Evolutionary conservation across 2,888 invertebrate genomes (phyloP).

Genomic region (Actias luna): DNA sequence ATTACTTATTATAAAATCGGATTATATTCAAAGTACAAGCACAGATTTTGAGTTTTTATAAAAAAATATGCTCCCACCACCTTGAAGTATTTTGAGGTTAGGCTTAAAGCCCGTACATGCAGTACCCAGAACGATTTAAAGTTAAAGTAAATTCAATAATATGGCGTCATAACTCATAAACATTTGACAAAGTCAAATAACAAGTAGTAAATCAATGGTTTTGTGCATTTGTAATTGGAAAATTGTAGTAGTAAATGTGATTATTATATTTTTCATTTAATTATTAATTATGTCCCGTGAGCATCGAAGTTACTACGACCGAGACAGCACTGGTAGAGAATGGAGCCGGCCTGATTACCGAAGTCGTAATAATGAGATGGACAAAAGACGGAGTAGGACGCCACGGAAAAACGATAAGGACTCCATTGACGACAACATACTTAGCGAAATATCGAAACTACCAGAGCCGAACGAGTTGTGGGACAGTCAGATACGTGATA

Average conservation of each 20-base stretch:
- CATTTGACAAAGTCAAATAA: background rate
- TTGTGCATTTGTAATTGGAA: background rate
- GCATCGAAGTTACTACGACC: constrained; percentile 45
- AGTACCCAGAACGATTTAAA: too few species aligned
- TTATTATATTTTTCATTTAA: background rate
- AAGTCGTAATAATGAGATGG: constrained; percentile 58
- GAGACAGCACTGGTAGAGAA: constrained; percentile 43
- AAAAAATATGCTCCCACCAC: too few species aligned
- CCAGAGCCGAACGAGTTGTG: constrained; percentile 72
- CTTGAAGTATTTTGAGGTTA: too few species aligned
- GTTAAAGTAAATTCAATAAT: too few species aligned
- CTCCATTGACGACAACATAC: constrained; percentile 64
- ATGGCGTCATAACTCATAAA: background rate
- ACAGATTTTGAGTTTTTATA: too few species aligned
- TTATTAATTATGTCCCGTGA: constrained; percentile 52
- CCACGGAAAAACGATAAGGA: constrained; percentile 67
- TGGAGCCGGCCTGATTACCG: constrained; percentile 39
- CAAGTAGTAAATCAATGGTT: background rate
- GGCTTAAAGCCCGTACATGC: too few species aligned
- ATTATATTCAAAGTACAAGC: too few species aligned
- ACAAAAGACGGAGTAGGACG: constrained; percentile 56
- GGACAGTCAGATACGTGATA: constrained; percentile 66
- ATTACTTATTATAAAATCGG: too few species aligned
- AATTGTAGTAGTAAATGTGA: background rate
- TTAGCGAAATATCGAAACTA: constrained; percentile 68